Evolutionary conservation across 2,888 invertebrate genomes (phyloP), one percentile per base, ranked within the genome.

Genomic region (Xiphydria camelus): DNA sequence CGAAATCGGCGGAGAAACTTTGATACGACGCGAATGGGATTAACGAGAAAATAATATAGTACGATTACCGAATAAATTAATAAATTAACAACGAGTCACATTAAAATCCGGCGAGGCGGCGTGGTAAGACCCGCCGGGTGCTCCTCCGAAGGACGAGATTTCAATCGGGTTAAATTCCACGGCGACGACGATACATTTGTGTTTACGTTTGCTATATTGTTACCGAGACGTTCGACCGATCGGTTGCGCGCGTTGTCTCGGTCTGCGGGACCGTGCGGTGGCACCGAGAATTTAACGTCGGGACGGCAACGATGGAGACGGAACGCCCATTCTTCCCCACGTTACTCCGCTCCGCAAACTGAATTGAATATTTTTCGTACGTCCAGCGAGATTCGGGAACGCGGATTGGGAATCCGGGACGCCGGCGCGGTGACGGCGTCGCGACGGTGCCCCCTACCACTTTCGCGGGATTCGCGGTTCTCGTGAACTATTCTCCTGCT

Each of bases 261-360:
- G n/a, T n/a, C n/a, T n/a, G n/a, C n/a, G n/a, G n/a, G n/a, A n/a
- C n/a, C n/a, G n/a, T n/a, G n/a, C n/a, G n/a, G 29, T 29, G 2
- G 29, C 9, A 26, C 35, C 19, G n/a, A 10, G 2, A 10, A 12
- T 29, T 19, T 21, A 41, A 41, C 22, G 14, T 25, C 35, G 36
- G 15, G 10, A 4, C 20, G 26, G 29, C 42, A 36, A 42, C 36
- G 42, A 35, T 26, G 35, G 42, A 50, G 53, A 59, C 51, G 59
- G 46, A 57, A 62, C 61, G 55, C 53, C 53, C 57, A 62, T 57
- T 58, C 61, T 54, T 57, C 49, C 53, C 52, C 59, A 58, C 59
- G 45, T 59, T 53, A 51, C 59, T 58, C 41, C 53, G 42, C 51
- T 52, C 45, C 48, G 58, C 62, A 52, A 62, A 61, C 66, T 63